A percentile compares a stretch with the other conserved stretches of the same genome.
phyloP scores from a whole-genome alignment of 2,797 vertebrate genomes.

The Austrolebias charrua region DNA sequence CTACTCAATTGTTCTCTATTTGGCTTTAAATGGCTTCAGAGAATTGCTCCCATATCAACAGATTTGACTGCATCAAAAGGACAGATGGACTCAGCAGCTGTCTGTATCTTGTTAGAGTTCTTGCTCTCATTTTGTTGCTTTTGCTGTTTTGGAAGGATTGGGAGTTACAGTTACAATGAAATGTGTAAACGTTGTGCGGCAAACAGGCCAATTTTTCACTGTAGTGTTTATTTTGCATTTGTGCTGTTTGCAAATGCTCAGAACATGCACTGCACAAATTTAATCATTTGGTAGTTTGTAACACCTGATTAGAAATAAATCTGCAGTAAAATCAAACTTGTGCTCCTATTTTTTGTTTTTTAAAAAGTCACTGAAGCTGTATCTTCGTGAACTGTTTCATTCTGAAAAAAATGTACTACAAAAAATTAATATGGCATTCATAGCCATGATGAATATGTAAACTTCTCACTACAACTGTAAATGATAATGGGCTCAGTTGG shows the following conservation, averaged over 20 bases:
- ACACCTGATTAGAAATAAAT: too few relatives aligned
- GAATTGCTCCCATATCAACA: conserved; percentile 26
- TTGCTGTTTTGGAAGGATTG: conserved; percentile 26
- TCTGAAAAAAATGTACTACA: too few relatives aligned
- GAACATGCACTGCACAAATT: conserved; percentile 7
- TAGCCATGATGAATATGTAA: too few relatives aligned
- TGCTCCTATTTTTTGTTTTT: too few relatives aligned
- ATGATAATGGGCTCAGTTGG: too few relatives aligned
- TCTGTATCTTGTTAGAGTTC: conserved; percentile 36
- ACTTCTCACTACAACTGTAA: too few relatives aligned
- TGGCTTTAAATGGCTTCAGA: conserved; percentile 29
- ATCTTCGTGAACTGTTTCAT: too few relatives aligned
- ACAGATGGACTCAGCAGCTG: conserved; percentile 58
- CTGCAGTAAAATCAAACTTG: too few relatives aligned
- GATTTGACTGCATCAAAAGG: conserved; percentile 43
- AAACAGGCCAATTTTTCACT: conserved; percentile 5
- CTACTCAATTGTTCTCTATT: conserved; percentile 10
- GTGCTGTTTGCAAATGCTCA: conserved; percentile 12
- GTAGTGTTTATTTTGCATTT: not conserved
- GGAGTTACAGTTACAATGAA: conserved; percentile 9
- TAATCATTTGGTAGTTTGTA: not conserved
- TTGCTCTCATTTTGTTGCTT: conserved; percentile 38
- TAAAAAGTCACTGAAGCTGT: too few relatives aligned
- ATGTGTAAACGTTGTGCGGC: conserved; percentile 25
- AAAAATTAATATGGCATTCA: too few relatives aligned